Evolutionary conservation across 2,113 vertebrate species (phyloP), one percentile per base, ranked within the genome.

Genomic region (Sarotherodon lohbergeri): DNA sequence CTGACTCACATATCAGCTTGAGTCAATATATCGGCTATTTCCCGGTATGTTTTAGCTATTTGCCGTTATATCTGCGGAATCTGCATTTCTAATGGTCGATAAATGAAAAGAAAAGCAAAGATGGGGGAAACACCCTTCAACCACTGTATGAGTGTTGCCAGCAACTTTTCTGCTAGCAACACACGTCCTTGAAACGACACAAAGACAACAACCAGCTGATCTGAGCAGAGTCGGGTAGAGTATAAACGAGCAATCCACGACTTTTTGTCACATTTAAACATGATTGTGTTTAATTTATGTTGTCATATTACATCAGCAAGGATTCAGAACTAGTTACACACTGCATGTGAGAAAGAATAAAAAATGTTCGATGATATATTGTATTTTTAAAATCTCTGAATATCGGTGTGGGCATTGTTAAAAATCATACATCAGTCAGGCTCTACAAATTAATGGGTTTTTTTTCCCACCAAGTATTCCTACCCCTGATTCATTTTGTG

Each of bases 391-490:
- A 71, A 71, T 71, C 39, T 71, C 13, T 4, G 43, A 71, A 71
- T 71, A 24, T 71, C 39, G 0, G 39, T 71, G n/a, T 71, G 12
- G n/a, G 66, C 4, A 24, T 71, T 43, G 66, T 71, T 43, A 24
- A 71, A 43, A 71, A 71, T 41, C 1, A 3, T 24, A 24, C 17
- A 71, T 71, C n/a, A 43, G 39, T 16, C 39, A 71, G 3, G 39
- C 4, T 27, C 66, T 39, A 43, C n/a, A 27, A 43, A 71, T 43
- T 24, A 73, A 46, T 24, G 13, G 0, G 0, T 12, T 59, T 50
- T 3, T 36, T 5, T 43, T n/a, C 17, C 36, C 29, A n/a, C 14
- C 7, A 32, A 11, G 41, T 32, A 85, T 79, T 34, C 14, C 56
- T 41, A n/a, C 14, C 4, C 79, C 27, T 48, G 24, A 79, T 3